Evolutionary conservation across 2,113 vertebrate genomes (phyloP), one percentile per base, ranked within the genome.

Genomic region (Tragulus kanchil): DNA sequence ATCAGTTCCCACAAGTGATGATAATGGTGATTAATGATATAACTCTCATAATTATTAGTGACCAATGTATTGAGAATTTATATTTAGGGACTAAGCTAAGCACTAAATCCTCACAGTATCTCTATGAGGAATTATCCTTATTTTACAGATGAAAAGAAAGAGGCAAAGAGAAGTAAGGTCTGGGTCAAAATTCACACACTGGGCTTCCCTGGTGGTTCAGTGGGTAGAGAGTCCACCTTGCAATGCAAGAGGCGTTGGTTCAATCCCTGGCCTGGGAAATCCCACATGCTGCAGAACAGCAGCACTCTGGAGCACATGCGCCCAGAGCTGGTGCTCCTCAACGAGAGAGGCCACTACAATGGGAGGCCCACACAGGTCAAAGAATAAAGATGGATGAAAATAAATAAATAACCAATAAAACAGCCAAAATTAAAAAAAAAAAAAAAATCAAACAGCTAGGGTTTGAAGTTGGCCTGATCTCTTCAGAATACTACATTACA

Each of bases 131-230:
- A 54, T 58, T n/a, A 79, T 52, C 52, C 13, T 21, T 54, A 82
- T 14, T 92, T 83, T 25, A 85, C 8, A 94, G 58, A 77, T 58
- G n/a, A 73, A 83, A 96, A 87, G 25, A 54, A 8, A 50, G 8
- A 85, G 59, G 23, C n/a, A 75, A 90, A 94, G 14, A 92, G 67
- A 84, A 82, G 25, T 45, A 82, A 86, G 26, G 17, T 90, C 50
- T 36, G 61, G 4, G 19, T 61, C 52, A 96, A 93, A 56, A 36
- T 36, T 36, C 36, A 36, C 36, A 36, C 36, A 36, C 36, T 36
- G 36, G 36, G 36, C 36, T 36, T 36, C 36, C 36, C 36, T 36
- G 36, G 36, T 36, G 36, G 36, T 36, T 36, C 36, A 36, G 36
- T 36, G 36, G 36, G 36, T 36, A 36, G 36, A 36, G 36, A 36